These are phyloP conservation scores for Nycticebus coucang DNA, from an alignment of 2,113 vertebrate genomes.

Conservation along the genomic window DNA sequence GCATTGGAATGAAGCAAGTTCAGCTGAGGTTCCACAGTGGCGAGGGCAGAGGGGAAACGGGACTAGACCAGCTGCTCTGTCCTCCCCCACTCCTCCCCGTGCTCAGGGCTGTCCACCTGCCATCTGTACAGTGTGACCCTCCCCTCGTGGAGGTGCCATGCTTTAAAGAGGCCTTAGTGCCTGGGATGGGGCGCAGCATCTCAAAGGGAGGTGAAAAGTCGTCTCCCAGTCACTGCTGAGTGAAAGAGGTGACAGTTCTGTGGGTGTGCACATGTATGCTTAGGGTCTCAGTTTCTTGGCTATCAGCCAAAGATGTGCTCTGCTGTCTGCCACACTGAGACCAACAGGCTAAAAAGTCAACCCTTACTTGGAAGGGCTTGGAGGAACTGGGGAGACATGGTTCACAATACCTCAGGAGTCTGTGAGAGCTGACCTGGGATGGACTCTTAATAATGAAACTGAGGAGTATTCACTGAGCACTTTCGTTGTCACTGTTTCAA, in stretches of 20 bases:
- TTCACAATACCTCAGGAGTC: not conserved
- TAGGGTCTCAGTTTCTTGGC: not conserved
- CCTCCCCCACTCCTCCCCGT: not conserved
- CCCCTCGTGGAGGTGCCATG: not conserved
- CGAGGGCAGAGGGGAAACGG: rapidly evolving
- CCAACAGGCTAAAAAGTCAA: not conserved
- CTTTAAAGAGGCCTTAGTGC: not conserved
- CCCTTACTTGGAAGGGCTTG: not conserved
- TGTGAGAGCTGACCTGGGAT: not conserved
- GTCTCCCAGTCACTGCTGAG: not conserved
- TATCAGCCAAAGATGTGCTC: not conserved
- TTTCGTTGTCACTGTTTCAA: constrained; percentile 38
- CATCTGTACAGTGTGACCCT: not conserved
- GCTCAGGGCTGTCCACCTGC: constrained; percentile 29
- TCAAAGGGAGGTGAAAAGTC: not conserved
- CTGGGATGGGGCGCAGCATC: not conserved
- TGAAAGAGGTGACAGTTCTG: not conserved
- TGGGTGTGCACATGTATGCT: not conserved
- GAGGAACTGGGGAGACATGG: not conserved
- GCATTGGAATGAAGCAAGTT: constrained; percentile 70
- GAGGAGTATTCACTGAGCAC: constrained; percentile 30
- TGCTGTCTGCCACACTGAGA: not conserved
- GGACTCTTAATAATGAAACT: constrained; percentile 53
- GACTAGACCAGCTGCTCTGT: rapidly evolving
- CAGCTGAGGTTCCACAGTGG: not conserved